Percentiles rank a stretch among this genome's conserved stretches.
Evolutionary conservation across 1,140 invertebrate genomes (phyloP).

Genomic region (Papilio dardanus): DNA sequence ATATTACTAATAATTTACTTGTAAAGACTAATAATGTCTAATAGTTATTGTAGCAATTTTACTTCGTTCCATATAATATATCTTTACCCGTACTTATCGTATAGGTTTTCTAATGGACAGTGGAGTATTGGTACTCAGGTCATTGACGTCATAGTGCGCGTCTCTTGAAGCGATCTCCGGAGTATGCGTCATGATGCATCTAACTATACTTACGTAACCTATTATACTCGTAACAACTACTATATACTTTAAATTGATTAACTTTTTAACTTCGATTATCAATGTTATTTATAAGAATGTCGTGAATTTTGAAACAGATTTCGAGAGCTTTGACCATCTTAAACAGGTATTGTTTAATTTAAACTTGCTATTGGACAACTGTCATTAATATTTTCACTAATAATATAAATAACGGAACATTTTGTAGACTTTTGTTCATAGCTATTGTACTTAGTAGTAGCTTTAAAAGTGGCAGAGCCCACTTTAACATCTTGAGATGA

Average conservation of each 20-base stretch:
- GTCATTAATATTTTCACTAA: no score
- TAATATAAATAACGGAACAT: no score
- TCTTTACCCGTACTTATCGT: not conserved
- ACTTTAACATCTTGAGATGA: no score
- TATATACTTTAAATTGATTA: not conserved
- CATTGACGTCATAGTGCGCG: constrained; percentile 35
- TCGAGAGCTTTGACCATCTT: no score
- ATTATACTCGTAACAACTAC: not conserved
- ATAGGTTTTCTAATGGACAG: constrained; percentile 37
- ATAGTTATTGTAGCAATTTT: not conserved
- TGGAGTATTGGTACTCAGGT: constrained; percentile 34
- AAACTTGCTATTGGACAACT: no score
- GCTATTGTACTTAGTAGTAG: no score
- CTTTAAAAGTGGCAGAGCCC: no score
- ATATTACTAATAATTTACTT: not conserved
- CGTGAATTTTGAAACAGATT: no score
- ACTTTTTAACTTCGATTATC: not conserved
- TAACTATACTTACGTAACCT: not conserved
- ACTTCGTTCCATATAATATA: not conserved
- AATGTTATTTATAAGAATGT: no score
- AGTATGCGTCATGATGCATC: constrained; percentile 15
- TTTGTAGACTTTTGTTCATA: no score
- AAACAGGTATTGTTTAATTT: no score
- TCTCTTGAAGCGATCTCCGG: constrained; percentile 25
- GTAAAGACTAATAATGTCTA: no score